Percentiles rank a stretch among this genome's conserved stretches.
Evolutionary conservation across 2,113 vertebrate species (phyloP).

Genomic region (Coregonus clupeaformis): DNA sequence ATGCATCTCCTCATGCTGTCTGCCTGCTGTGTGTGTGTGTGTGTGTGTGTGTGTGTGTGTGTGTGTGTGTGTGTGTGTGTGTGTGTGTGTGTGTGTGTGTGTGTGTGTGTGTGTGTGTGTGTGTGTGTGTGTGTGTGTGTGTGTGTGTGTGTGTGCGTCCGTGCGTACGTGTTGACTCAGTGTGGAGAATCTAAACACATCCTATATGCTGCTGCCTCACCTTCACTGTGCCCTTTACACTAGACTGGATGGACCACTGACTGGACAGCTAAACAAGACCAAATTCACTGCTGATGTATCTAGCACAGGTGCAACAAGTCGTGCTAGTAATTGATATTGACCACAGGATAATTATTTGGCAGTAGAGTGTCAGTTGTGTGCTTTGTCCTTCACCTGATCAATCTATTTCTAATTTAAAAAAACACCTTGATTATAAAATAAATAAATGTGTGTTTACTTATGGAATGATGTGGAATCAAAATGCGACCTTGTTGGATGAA

Average conservation of each 20-base stretch:
- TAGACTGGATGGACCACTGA: slow-evolving; percentile 32
- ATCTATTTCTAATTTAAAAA: too few relatives aligned
- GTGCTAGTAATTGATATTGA: slow-evolving; percentile 63
- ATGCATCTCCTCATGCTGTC: slow-evolving; percentile 51
- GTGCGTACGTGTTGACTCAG: too few relatives aligned
- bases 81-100: slow-evolving; percentile 16
- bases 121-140: slow-evolving; percentile 6
- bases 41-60: not conserved
- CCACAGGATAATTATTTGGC: slow-evolving; percentile 43
- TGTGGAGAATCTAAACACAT: slow-evolving; percentile 23
- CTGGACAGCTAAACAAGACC: slow-evolving; percentile 60
- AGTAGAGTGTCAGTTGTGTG: too few relatives aligned
- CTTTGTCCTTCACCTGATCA: too few relatives aligned
- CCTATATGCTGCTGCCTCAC: slow-evolving; percentile 52
- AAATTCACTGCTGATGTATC: slow-evolving; percentile 65
- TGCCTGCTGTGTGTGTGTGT: slow-evolving; percentile 33
- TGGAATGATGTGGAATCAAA: too few relatives aligned
- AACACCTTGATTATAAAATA: too few relatives aligned
- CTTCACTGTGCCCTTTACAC: slow-evolving; percentile 61
- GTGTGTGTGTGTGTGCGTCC: too few relatives aligned
- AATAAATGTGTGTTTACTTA: too few relatives aligned
- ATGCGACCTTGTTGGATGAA: too few relatives aligned
- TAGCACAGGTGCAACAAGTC: slow-evolving; percentile 51
- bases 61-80: not conserved
- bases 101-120: slow-evolving; percentile 19